phyloP scores from a whole-genome alignment of 1,140 invertebrate genomes.

The Laupala kohalensis region DNA sequence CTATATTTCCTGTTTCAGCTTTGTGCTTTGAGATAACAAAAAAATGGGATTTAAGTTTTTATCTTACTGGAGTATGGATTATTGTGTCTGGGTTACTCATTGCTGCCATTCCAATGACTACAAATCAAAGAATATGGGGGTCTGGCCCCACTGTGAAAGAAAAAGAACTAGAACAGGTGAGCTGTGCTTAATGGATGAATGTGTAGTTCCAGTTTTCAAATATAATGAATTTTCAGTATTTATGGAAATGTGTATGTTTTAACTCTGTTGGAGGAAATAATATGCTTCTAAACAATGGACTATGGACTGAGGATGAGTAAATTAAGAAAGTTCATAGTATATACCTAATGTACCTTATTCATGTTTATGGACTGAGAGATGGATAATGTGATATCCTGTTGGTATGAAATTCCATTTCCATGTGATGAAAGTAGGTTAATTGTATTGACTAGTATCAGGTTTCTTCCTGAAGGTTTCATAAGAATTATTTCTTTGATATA shows the following conservation, averaged over 20 bases:
- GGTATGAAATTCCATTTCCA: background rate
- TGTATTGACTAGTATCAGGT: too few relatives aligned
- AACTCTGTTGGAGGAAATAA: background rate
- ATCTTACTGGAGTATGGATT: slow-evolving; percentile 59
- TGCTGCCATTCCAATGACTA: slow-evolving; percentile 47
- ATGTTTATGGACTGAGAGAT: background rate
- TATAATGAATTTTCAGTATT: background rate
- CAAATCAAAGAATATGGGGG: slow-evolving; percentile 48
- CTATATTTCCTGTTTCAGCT: slow-evolving; percentile 31
- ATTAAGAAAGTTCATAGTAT: background rate
- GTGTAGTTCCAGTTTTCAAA: background rate
- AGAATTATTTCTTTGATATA: background rate
- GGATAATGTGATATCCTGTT: background rate
- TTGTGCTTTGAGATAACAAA: slow-evolving; percentile 53
- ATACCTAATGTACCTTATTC: background rate
- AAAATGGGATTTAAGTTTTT: slow-evolving; percentile 59
- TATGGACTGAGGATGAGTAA: background rate
- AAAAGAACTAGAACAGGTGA: background rate
- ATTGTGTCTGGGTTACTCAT: slow-evolving; percentile 61
- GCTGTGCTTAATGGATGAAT: background rate
- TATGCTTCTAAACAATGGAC: background rate
- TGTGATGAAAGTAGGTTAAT: too few relatives aligned
- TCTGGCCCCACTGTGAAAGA: slow-evolving; percentile 21
- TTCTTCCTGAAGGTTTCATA: too few relatives aligned
- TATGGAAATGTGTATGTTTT: background rate